Base-by-base conservation (phyloP, 2,888 invertebrate species). In the Venustoraphidia nigricollis region DNA sequence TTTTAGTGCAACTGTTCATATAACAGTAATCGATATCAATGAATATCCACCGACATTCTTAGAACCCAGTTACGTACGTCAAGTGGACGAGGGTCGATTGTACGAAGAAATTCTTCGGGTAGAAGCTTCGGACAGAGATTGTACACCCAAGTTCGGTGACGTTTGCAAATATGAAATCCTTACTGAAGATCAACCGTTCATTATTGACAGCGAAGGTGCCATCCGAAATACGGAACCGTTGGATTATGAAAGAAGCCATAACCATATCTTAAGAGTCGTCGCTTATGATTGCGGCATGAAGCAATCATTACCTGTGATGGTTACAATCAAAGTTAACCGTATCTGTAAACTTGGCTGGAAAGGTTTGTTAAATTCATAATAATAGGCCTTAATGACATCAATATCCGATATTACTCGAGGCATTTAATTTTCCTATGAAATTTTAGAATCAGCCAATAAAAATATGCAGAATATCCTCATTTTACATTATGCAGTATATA, bases 201-300 rank as follows among this genome's bases (percentile, higher is more conserved):
- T 80, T 47, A 89, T 96, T 60, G 90, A 93, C 65, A 86, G 87
- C 62, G 90, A 93, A 62, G 96, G 92, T 74, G 83, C 86, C n/a
- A 87, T 98, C 56, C 81, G 86, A 56, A 97, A 95, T 70, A 95
- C 91, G 1, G 91, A 91, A 60, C 85, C 91, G 0, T 71, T 98
- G 62, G 92, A 94, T 59, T 94, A 90, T 68, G 90, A 90, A 64
- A 77, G 84, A 52, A 86, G 89, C 8, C 93, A 94, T 71, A 96
- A 94, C 67, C 94, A 96, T 71, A 95, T 97, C 57, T 72, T 98
- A 45, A 91, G 92, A 36, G 92, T 97, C 51, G 91, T 95, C 51
- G 97, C 97, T 2, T 92, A 91, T 64, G 97, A 97, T 69, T 97
- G 97, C 67, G 96, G 94, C 43, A 93, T 93, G 88, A 84, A 89